Percentiles rank a stretch among this genome's conserved stretches.
Conservation (phyloP, 2,797 vertebrate genomes). For the Alcedo quadribrachys region DNA sequence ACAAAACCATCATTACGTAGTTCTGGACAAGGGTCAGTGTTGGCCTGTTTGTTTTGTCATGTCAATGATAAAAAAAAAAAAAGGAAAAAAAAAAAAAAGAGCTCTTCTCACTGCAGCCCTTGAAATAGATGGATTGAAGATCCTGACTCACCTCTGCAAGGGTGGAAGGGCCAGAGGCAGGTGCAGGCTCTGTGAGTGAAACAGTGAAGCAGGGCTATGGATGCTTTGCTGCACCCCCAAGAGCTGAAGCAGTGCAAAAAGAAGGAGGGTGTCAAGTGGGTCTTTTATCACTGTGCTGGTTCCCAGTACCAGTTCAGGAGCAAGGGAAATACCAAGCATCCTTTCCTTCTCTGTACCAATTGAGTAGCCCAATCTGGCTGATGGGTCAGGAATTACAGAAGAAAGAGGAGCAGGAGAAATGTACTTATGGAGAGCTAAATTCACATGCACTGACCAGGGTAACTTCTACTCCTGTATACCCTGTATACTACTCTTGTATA, state of each 20-base stretch:
- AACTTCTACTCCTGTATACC: neutral
- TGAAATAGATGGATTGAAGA: neutral
- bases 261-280: neutral
- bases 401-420: neutral
- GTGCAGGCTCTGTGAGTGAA: neutral
- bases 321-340: neutral
- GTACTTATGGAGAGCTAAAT: neutral
- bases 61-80: neutral
- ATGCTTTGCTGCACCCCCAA: neutral
- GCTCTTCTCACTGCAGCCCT: neutral
- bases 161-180: neutral
- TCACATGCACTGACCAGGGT: neutral
- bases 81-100: neutral
- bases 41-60: neutral
- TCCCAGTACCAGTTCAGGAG: rapidly evolving
- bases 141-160: neutral
- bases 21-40: neutral
- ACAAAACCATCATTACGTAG: neutral
- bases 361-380: neutral
- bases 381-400: neutral
- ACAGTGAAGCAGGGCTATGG: neutral
- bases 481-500: too few species aligned
- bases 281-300: neutral
- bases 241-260: neutral
- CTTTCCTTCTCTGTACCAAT: neutral